Conservation (phyloP, 2,113 vertebrate species). For the Anolis carolinensis region DNA sequence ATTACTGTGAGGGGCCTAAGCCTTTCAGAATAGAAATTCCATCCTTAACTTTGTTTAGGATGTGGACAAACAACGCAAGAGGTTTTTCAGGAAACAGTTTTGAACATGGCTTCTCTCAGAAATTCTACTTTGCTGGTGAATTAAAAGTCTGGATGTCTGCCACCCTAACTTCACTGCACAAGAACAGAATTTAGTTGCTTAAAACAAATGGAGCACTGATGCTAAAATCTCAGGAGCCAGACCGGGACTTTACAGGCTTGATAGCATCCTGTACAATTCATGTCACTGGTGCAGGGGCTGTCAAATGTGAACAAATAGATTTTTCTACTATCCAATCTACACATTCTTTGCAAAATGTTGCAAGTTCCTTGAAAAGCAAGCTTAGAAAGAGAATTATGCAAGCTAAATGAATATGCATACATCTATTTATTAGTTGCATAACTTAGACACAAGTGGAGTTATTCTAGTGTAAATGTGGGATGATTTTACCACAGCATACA, state of each 20-base stretch:
- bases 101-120: background rate
- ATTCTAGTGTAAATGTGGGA: constrained; percentile 15
- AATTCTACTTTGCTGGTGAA: background rate
- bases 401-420: constrained; percentile 10
- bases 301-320: background rate
- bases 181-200: background rate
- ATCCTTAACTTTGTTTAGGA: background rate
- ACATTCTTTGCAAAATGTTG: background rate
- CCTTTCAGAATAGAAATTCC: background rate
- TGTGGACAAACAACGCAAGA: background rate
- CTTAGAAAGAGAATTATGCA: constrained; percentile 12
- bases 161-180: background rate
- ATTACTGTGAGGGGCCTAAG: background rate
- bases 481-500: background rate
- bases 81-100: background rate
- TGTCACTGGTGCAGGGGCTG: background rate
- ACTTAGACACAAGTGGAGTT: constrained; percentile 25
- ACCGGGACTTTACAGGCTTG: background rate
- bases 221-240: background rate
- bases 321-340: background rate
- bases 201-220: background rate
- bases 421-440: constrained; percentile 31
- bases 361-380: constrained; percentile 9
- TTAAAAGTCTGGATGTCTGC: no score
- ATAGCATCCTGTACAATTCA: background rate